Percentiles rank a stretch among this genome's conserved stretches.
phyloP scores from a whole-genome alignment of 64 coral and sea anemone genomes.

The Porites lutea region DNA sequence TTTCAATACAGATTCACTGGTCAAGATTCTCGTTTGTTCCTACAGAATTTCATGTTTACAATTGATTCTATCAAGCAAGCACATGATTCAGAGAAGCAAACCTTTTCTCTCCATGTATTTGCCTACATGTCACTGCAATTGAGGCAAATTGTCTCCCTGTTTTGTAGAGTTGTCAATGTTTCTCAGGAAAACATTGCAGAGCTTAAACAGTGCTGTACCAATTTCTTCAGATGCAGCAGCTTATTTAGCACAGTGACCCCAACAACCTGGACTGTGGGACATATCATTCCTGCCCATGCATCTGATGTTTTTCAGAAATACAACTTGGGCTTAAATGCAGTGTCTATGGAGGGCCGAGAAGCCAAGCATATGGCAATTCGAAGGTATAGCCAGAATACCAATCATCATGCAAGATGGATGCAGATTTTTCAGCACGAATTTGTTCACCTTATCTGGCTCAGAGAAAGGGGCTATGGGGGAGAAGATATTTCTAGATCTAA shows the following conservation, averaged over 20 bases:
- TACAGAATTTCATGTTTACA: slow-evolving; percentile 46
- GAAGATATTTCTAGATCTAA: slow-evolving; percentile 65
- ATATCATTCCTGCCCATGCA: slow-evolving; percentile 78
- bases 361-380: slow-evolving; percentile 69
- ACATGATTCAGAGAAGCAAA: slow-evolving; percentile 52
- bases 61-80: slow-evolving; percentile 51
- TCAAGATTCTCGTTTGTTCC: slow-evolving; percentile 78
- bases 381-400: slow-evolving; percentile 81
- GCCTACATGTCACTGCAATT: slow-evolving; percentile 73
- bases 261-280: slow-evolving; percentile 76
- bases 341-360: slow-evolving; percentile 88
- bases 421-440: slow-evolving; percentile 89
- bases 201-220: slow-evolving; percentile 67
- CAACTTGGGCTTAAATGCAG: slow-evolving; percentile 77
- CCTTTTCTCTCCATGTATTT: slow-evolving; percentile 70
- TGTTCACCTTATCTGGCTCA: slow-evolving; percentile 78
- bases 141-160: slow-evolving; percentile 74
- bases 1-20: slow-evolving; percentile 85
- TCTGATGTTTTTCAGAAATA: slow-evolving; percentile 75
- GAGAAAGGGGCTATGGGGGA: slow-evolving; percentile 69
- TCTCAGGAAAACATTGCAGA: slow-evolving; percentile 51
- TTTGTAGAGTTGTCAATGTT: slow-evolving; percentile 77
- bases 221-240: slow-evolving; percentile 71
- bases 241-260: slow-evolving; percentile 74
- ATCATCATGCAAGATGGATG: slow-evolving; percentile 65